A percentile compares a stretch with the other conserved stretches of the same genome.
phyloP scores from a whole-genome alignment of 2,888 invertebrate genomes.

The Hemistola chrysoprasaria region DNA sequence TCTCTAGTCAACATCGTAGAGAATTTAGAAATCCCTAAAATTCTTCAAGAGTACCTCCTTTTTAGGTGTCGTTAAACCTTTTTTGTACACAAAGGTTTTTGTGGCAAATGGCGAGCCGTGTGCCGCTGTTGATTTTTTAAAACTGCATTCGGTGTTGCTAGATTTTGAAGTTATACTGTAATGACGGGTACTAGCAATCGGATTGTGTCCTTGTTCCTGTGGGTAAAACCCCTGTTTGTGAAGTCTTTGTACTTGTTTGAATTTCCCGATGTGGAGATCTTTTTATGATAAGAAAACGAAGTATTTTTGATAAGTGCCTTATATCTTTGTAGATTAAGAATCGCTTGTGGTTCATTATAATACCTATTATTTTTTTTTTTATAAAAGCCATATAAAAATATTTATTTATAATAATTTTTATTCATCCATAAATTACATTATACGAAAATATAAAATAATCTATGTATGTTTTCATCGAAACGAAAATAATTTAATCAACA shows the following conservation, averaged over 20 bases:
- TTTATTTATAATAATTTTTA: too few relatives aligned
- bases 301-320: too few relatives aligned
- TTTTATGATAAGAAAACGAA: too few relatives aligned
- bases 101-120: conserved; percentile 35
- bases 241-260: conserved; percentile 12
- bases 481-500: too few relatives aligned
- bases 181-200: conserved; percentile 24
- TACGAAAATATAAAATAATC: too few relatives aligned
- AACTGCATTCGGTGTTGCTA: conserved; percentile 37
- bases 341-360: too few relatives aligned
- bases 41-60: conserved; percentile 85
- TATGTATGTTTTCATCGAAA: too few relatives aligned
- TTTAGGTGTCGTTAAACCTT: conserved; percentile 83
- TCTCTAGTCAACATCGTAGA: conserved; percentile 65
- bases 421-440: too few relatives aligned
- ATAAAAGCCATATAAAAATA: too few relatives aligned
- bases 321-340: too few relatives aligned
- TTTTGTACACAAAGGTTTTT: conserved; percentile 19
- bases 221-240: neutral
- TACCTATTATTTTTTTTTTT: too few relatives aligned
- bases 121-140: conserved; percentile 19
- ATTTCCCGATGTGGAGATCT: too few relatives aligned
- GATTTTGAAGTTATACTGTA: conserved; percentile 19
- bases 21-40: conserved; percentile 78
- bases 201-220: conserved; percentile 1